Percentiles rank a stretch among this genome's conserved stretches.
Conservation (phyloP, 2,888 invertebrate species). For the Eledona agricola region DNA sequence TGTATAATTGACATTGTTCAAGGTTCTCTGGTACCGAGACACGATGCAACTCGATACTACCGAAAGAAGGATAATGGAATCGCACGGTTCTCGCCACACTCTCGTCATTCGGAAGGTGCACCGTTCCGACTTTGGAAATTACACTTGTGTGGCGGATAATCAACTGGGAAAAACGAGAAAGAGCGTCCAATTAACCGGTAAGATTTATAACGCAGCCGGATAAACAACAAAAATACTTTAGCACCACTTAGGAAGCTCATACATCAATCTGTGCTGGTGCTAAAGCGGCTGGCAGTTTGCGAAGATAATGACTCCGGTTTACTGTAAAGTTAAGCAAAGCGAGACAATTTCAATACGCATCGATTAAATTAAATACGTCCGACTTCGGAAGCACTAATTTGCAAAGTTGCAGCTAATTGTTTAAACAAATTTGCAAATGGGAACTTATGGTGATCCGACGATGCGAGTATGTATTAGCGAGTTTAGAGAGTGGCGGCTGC, state of each 20-base stretch:
- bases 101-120: conserved; percentile 74
- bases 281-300: conserved; percentile 7
- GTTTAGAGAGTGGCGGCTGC: too few species aligned
- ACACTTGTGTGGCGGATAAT: conserved; percentile 76
- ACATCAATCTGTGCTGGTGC: too few species aligned
- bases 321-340: conserved; percentile 12
- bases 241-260: conserved; percentile 34
- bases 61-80: conserved; percentile 73
- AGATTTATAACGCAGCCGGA: conserved; percentile 46
- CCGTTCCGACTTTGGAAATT: conserved; percentile 74
- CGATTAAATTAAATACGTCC: conserved; percentile 21
- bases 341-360: conserved; percentile 25
- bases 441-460: conserved; percentile 3
- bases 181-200: conserved; percentile 72
- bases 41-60: conserved; percentile 75
- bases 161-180: conserved; percentile 72
- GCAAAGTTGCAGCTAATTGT: conserved; percentile 15
- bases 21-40: conserved; percentile 75
- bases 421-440: conserved; percentile 19
- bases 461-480: conserved; percentile 5
- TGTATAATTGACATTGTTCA: too few species aligned
- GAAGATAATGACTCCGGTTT: conserved; percentile 6
- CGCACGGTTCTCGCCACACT: conserved; percentile 72
- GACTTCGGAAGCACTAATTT: conserved; percentile 8
- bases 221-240: conserved; percentile 42